Evolutionary conservation across 2,113 vertebrate genomes (phyloP), one percentile per base, ranked within the genome.

Genomic region (Casuarius casuarius): DNA sequence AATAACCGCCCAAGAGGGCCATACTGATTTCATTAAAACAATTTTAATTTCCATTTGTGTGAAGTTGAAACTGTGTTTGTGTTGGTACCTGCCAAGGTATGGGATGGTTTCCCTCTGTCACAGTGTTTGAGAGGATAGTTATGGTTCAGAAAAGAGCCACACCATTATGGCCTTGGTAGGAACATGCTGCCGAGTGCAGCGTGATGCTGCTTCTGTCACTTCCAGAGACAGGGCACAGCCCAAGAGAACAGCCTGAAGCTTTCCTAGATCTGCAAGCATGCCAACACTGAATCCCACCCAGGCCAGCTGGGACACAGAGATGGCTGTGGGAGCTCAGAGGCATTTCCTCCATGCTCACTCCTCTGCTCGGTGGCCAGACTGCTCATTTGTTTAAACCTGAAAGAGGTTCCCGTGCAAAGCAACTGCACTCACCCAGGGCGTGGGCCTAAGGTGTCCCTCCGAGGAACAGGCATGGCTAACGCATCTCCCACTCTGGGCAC

Each of bases 381-480:
- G 44, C 58, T 94, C 19, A 22, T 77, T 76, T 89, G 40, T 67
- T 84, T 70, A 77, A 88, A 87, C 28, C 31, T 68, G 51, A 46
- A 54, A 54, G 56, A 68, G 33, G 21, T 44, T 72, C 26, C 62
- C 1, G 1, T 61, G 25, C 73, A 14, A 8, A 74, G 61, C 51
- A 87, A 71, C 14, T 17, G 19, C 8, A 40, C 29, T 78, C 29
- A 11, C 52, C 22, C 8, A 4, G 51, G 78, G 70, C 73, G 59
- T 8, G 0, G 1, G 52, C 26, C 42, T 74, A 35, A 2, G 1
- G 48, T 0, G 0, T 71, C 28, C 31, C 28, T 68, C 70, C 46
- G 73, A 75, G 8, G 28, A 75, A 40, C 23, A 77, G 31, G 12
- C 10, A 28, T 42, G 54, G 49, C 46, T 86, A 74, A 48, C n/a